Evolutionary conservation across 2,113 vertebrate species (phyloP).

Genomic region (Bufo bufo): DNA sequence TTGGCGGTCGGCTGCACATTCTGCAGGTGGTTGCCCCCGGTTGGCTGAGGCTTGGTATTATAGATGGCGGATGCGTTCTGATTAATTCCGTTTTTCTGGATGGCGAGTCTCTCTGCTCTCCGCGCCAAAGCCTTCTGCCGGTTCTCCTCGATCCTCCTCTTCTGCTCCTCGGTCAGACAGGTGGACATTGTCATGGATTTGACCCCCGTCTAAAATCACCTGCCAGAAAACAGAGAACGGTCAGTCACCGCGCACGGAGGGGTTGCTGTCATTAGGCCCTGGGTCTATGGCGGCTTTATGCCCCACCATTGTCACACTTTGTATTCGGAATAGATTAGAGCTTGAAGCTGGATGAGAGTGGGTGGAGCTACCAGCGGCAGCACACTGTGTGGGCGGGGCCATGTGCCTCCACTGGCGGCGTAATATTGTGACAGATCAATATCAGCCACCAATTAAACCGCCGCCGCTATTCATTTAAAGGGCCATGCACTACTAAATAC

Average conservation of each 20-base stretch:
- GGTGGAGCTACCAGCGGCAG: no score
- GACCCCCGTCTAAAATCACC: background rate
- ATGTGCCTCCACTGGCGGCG: no score
- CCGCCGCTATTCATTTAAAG: no score
- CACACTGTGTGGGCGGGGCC: no score
- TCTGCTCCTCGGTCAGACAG: constrained; percentile 86
- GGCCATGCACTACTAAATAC: no score
- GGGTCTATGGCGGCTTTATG: no score
- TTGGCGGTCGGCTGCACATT: background rate
- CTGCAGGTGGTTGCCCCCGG: background rate
- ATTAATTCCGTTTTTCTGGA: constrained; percentile 55
- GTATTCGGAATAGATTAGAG: no score
- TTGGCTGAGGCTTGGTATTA: background rate
- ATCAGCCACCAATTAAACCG: no score
- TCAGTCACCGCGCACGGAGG: background rate
- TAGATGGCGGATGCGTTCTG: background rate
- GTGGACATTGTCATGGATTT: constrained; percentile 78
- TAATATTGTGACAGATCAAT: no score
- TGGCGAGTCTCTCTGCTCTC: constrained; percentile 84
- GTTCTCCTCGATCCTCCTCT: constrained; percentile 89
- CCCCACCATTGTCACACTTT: no score
- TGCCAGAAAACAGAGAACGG: background rate
- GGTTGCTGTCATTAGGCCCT: no score
- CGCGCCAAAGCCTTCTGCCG: constrained; percentile 84
- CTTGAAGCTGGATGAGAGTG: no score